phyloP scores from a whole-genome alignment of 2,888 invertebrate genomes.

The Zelleria hepariella region DNA sequence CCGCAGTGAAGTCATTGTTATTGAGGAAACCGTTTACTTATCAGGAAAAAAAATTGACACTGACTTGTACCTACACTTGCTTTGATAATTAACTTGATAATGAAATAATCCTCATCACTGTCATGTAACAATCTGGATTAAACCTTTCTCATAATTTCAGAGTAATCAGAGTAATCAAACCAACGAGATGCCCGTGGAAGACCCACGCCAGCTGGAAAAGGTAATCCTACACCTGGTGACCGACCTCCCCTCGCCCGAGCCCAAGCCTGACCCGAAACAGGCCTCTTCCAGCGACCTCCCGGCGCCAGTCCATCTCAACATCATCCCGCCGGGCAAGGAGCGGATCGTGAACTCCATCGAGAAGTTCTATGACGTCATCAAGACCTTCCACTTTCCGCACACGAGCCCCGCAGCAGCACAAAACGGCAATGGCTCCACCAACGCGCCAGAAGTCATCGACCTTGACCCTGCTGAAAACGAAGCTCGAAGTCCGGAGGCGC shows the following conservation, averaged over 20 bases:
- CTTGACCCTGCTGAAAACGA: neutral
- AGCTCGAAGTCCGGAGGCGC: neutral
- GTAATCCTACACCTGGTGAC: slow-evolving; percentile 76
- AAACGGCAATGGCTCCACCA: neutral
- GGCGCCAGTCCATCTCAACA: slow-evolving; percentile 22
- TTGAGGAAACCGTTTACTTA: too few species aligned
- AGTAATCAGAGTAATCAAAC: slow-evolving; percentile 16
- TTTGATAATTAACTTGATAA: too few species aligned
- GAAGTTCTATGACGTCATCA: slow-evolving; percentile 45
- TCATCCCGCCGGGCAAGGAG: slow-evolving; percentile 45
- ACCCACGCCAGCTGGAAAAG: slow-evolving; percentile 77
- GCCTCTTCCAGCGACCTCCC: slow-evolving; percentile 11
- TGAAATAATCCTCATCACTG: too few species aligned
- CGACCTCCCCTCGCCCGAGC: slow-evolving; percentile 32
- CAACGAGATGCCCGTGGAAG: slow-evolving; percentile 66
- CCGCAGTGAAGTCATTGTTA: too few species aligned
- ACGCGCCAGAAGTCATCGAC: neutral
- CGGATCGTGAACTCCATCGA: slow-evolving; percentile 47
- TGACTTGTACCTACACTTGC: too few species aligned
- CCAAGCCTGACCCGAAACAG: too few species aligned
- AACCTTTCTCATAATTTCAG: neutral
- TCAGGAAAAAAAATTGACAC: too few species aligned
- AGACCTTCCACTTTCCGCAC: slow-evolving; percentile 7
- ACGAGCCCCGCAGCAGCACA: neutral
- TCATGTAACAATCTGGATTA: too few species aligned